Evolutionary conservation across 1,140 invertebrate species (phyloP).

Genomic region (Cotesia chilonis): DNA sequence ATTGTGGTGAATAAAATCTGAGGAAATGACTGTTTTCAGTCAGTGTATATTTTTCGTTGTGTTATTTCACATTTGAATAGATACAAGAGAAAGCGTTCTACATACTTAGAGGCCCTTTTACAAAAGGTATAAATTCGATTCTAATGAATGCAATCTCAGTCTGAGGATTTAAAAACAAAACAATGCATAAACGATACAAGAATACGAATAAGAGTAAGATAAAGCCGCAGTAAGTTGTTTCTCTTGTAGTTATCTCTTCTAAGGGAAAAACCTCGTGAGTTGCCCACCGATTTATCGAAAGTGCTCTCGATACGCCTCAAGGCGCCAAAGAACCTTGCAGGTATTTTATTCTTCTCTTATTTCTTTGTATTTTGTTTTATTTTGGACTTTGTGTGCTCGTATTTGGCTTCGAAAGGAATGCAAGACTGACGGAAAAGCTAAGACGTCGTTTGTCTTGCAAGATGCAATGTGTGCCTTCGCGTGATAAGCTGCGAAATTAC

Average conservation of each 20-base stretch:
- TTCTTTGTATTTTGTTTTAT: background rate
- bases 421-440: slow-evolving; percentile 12
- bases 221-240: background rate
- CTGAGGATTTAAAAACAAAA: too few species aligned
- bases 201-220: too few species aligned
- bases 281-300: slow-evolving; percentile 34
- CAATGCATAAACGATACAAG: too few species aligned
- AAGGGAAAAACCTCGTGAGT: slow-evolving; percentile 12
- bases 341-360: background rate
- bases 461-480: slow-evolving; percentile 35
- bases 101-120: slow-evolving; percentile 3
- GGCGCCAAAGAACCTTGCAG: slow-evolving; percentile 3
- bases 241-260: slow-evolving; percentile 19
- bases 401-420: slow-evolving; percentile 14
- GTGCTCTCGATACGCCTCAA: slow-evolving; percentile 26
- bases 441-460: slow-evolving; percentile 20
- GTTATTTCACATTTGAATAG: too few species aligned
- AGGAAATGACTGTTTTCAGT: background rate
- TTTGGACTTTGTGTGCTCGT: background rate
- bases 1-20: background rate
- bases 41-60: too few species aligned
- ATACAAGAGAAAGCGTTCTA: slow-evolving; percentile 11
- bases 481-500: slow-evolving; percentile 39
- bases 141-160: too few species aligned
- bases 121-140: background rate